A percentile compares a stretch with the other conserved stretches of the same genome.
phyloP scores from a whole-genome alignment of 2,113 vertebrate species.

The Boulengeromyrus knoepffleri region DNA sequence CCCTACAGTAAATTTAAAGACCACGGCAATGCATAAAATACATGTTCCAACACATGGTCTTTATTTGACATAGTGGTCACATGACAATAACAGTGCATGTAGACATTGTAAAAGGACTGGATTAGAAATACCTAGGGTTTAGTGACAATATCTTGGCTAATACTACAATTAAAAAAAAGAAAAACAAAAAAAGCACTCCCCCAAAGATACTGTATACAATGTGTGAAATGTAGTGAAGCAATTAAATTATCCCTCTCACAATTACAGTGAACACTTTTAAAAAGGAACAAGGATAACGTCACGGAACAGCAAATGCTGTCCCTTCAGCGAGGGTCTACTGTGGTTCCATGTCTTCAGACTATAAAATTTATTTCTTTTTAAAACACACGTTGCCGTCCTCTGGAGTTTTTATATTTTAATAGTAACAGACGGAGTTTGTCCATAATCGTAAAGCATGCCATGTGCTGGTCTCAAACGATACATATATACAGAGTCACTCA shows the following conservation, averaged over 20 bases:
- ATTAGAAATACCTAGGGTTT: conserved; percentile 61
- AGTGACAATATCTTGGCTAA: conserved; percentile 81
- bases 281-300: conserved; percentile 52
- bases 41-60: conserved; percentile 60
- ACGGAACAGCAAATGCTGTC: conserved; percentile 35
- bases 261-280: conserved; percentile 66
- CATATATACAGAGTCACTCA: conserved; percentile 90
- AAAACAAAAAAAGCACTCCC: conserved; percentile 67
- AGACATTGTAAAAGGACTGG: conserved; percentile 70
- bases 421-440: conserved; percentile 72
- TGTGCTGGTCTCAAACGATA: conserved; percentile 85
- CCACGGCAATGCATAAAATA: conserved; percentile 98
- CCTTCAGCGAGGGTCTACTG: conserved; percentile 60
- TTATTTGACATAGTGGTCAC: conserved; percentile 49
- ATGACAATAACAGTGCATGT: conserved; percentile 82
- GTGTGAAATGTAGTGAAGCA: conserved; percentile 91
- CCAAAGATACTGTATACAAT: conserved; percentile 71
- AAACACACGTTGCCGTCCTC: conserved; percentile 72
- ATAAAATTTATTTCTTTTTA: conserved; percentile 59
- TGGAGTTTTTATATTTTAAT: conserved; percentile 82
- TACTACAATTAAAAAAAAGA: conserved; percentile 70
- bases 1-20: conserved; percentile 72
- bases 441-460: conserved; percentile 82
- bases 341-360: conserved; percentile 63
- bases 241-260: conserved; percentile 64